phyloP scores from a whole-genome alignment of 2,888 invertebrate genomes.

The Drosophila austrosaltans region DNA sequence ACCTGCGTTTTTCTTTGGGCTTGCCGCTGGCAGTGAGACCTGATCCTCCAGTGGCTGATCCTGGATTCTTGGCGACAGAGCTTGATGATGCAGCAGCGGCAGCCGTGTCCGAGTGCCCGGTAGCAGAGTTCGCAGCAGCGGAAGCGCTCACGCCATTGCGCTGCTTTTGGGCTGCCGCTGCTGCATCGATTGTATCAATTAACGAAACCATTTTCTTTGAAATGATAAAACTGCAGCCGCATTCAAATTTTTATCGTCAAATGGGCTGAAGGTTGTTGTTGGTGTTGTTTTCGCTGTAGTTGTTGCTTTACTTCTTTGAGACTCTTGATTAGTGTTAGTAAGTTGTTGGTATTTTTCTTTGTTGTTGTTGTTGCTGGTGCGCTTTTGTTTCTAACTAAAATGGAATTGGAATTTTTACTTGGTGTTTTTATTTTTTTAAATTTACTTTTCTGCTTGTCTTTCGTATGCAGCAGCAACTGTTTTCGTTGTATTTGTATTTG shows the following conservation, averaged over 20 bases:
- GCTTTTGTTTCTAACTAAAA: conserved; percentile 20
- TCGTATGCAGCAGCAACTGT: conserved; percentile 7
- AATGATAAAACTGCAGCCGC: conserved; percentile 58
- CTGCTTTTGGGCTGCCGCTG: conserved; percentile 69
- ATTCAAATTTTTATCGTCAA: conserved; percentile 55
- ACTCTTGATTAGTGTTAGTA: too few species aligned
- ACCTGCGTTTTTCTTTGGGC: conserved; percentile 90
- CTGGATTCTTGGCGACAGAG: conserved; percentile 37
- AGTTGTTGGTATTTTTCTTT: conserved; percentile 31
- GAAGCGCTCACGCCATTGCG: conserved; percentile 48
- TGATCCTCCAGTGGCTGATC: conserved; percentile 31
- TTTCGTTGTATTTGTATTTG: conserved; percentile 24
- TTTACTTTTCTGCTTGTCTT: conserved; percentile 23
- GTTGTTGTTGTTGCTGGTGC: conserved; percentile 27
- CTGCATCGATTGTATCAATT: conserved; percentile 75
- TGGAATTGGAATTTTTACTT: conserved; percentile 27
- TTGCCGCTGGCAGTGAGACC: conserved; percentile 78
- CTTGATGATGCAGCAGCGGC: conserved; percentile 45
- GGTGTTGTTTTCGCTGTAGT: conserved; percentile 28
- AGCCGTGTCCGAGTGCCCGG: conserved; percentile 1
- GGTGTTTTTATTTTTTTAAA: conserved; percentile 30
- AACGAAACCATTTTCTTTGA: conserved; percentile 74
- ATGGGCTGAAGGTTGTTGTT: conserved; percentile 37
- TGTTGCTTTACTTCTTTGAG: conserved; percentile 29
- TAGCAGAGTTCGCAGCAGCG: conserved; percentile 28